Evolutionary conservation across 1,140 invertebrate genomes (phyloP).

Genomic region (Cotesia vestalis): DNA sequence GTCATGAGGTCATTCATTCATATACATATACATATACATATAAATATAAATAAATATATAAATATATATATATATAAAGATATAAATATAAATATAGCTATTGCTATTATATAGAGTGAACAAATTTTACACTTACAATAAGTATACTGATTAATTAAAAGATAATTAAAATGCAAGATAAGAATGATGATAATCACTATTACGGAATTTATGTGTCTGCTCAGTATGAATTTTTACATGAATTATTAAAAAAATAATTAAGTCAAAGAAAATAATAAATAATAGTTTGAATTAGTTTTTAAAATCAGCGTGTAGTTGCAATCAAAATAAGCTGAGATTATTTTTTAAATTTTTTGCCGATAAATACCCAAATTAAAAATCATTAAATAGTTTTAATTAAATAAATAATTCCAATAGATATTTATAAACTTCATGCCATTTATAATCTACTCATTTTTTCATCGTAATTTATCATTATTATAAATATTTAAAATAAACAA

Average conservation of each 20-base stretch:
- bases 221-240: slow-evolving; percentile 9
- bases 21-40: background rate
- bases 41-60: too few species aligned
- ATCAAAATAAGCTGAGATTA: slow-evolving; percentile 30
- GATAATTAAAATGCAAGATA: background rate
- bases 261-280: slow-evolving; percentile 8
- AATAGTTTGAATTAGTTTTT: slow-evolving; percentile 3
- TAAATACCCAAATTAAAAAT: slow-evolving; percentile 7
- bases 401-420: slow-evolving; percentile 2
- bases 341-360: slow-evolving; percentile 22
- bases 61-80: background rate
- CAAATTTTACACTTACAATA: background rate
- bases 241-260: background rate
- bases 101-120: slow-evolving; percentile 6
- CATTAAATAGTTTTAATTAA: slow-evolving; percentile 4
- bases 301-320: slow-evolving; percentile 16
- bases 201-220: slow-evolving; percentile 7
- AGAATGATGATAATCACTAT: background rate
- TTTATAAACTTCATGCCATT: slow-evolving; percentile 13
- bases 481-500: slow-evolving; percentile 1
- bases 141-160: background rate
- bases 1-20: background rate
- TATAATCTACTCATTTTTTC: too few species aligned
- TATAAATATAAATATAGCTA: background rate
- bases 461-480: slow-evolving; percentile 25